These are phyloP conservation scores for Acleris literana DNA, from an alignment of 2,888 invertebrate species.

Conservation along the genomic window DNA sequence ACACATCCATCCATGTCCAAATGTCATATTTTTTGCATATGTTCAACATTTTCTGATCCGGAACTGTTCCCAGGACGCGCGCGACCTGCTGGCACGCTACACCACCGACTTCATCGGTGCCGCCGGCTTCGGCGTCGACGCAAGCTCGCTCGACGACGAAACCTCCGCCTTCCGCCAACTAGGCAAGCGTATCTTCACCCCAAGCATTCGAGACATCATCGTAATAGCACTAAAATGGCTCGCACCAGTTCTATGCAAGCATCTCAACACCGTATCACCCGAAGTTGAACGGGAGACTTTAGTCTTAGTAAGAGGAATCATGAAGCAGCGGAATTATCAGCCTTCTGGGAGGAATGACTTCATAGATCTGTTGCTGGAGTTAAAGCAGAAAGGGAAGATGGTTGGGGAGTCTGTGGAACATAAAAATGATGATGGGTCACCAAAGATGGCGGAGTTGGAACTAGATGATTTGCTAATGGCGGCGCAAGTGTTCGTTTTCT, in stretches of 20 bases:
- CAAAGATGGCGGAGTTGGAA: constrained; percentile 53
- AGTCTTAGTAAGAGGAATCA: constrained; percentile 44
- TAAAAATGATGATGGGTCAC: constrained; percentile 53
- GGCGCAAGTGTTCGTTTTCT: constrained; percentile 66
- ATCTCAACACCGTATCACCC: background rate
- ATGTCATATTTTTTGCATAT: too few relatives aligned
- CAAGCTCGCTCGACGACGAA: constrained; percentile 56
- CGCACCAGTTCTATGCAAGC: constrained; percentile 19
- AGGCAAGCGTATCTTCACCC: constrained; percentile 31
- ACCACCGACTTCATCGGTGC: constrained; percentile 65
- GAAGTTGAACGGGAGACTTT: constrained; percentile 7
- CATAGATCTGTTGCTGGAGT: constrained; percentile 43
- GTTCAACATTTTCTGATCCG: too few relatives aligned
- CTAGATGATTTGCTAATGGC: constrained; percentile 54
- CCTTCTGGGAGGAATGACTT: constrained; percentile 51
- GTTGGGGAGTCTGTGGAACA: constrained; percentile 56
- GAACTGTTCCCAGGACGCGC: constrained; percentile 39
- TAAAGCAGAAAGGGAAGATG: constrained; percentile 57
- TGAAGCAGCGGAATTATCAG: constrained; percentile 56
- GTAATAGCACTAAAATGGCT: constrained; percentile 19
- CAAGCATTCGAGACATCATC: background rate
- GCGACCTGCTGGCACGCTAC: constrained; percentile 63
- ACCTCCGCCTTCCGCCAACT: constrained; percentile 51
- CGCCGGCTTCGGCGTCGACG: constrained; percentile 62
- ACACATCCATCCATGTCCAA: too few relatives aligned